Evolutionary conservation across 2,113 vertebrate species (phyloP).

Genomic region (Corythoichthys intestinalis): DNA sequence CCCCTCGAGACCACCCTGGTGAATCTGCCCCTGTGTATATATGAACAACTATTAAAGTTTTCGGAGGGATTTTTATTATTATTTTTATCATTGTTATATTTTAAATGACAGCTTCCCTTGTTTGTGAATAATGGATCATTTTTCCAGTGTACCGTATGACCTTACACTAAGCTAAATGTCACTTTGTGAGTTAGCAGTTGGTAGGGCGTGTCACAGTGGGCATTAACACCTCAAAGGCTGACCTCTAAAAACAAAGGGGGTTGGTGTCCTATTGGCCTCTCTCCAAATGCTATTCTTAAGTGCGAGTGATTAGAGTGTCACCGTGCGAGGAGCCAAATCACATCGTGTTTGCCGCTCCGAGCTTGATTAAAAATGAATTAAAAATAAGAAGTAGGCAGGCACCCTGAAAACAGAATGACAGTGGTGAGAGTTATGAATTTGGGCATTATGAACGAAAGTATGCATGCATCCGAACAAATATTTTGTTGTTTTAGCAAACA

Average conservation of each 20-base stretch:
- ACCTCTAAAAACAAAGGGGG: slow-evolving; percentile 31
- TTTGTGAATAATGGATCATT: slow-evolving; percentile 46
- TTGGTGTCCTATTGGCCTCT: slow-evolving; percentile 41
- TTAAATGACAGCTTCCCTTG: not conserved
- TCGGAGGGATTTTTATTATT: too few relatives aligned
- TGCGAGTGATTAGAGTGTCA: slow-evolving; percentile 15
- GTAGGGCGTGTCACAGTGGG: slow-evolving; percentile 32
- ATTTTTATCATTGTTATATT: too few relatives aligned
- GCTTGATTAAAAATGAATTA: slow-evolving; percentile 69
- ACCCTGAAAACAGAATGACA: slow-evolving; percentile 18
- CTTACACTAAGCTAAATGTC: slow-evolving; percentile 45
- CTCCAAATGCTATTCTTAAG: slow-evolving; percentile 48
- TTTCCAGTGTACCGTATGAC: slow-evolving; percentile 40
- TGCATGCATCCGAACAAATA: slow-evolving; percentile 40
- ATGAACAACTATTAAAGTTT: too few relatives aligned
- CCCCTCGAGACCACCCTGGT: too few relatives aligned
- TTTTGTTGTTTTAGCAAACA: slow-evolving; percentile 9
- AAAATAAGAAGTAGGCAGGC: slow-evolving; percentile 39
- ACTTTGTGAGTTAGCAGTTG: slow-evolving; percentile 28
- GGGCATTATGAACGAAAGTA: slow-evolving; percentile 42
- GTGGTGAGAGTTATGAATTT: not conserved
- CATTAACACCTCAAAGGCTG: slow-evolving; percentile 47
- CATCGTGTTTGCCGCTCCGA: slow-evolving; percentile 65
- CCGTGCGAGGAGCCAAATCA: slow-evolving; percentile 58
- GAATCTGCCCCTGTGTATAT: too few relatives aligned